phyloP scores from a whole-genome alignment of 92 coral and sea anemone species.

The Isaurus tuberculatus region DNA sequence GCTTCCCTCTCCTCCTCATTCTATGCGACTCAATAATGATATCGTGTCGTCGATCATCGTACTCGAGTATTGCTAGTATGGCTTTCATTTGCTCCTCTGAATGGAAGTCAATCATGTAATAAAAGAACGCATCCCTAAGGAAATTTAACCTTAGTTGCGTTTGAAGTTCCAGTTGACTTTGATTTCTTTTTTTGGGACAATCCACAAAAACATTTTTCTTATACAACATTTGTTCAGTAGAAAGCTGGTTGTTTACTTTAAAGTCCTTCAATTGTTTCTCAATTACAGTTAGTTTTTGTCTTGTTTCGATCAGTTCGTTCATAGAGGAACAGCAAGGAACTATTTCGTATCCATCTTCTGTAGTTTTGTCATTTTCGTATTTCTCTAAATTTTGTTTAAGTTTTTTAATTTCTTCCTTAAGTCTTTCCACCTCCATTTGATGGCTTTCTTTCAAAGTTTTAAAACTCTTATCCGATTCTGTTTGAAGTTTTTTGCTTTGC shows the following conservation, averaged over 20 bases:
- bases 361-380: conserved; percentile 50
- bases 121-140: conserved; percentile 95
- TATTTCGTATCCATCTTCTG: conserved; percentile 84
- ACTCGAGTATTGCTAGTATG: conserved; percentile 90
- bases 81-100: conserved; percentile 98
- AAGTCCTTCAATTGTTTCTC: conserved; percentile 77
- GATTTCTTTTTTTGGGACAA: conserved; percentile 48
- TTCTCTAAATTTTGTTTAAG: conserved; percentile 66
- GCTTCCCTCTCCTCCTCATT: conserved; percentile 88
- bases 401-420: conserved; percentile 63
- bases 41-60: conserved; percentile 94
- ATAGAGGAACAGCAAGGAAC: conserved; percentile 94
- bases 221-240: conserved; percentile 31
- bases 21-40: conserved; percentile 86
- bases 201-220: not conserved
- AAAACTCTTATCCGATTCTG: conserved; percentile 55
- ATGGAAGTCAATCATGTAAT: conserved; percentile 97
- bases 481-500: conserved; percentile 65
- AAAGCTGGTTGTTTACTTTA: conserved; percentile 68
- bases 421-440: conserved; percentile 63
- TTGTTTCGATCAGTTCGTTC: conserved; percentile 85
- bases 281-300: conserved; percentile 75
- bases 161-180: conserved; percentile 74
- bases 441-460: conserved; percentile 66
- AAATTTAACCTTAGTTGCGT: conserved; percentile 89